A percentile compares a stretch with the other conserved stretches of the same genome.
phyloP scores from a whole-genome alignment of 2,113 vertebrate species.

The Holacanthus passer region DNA sequence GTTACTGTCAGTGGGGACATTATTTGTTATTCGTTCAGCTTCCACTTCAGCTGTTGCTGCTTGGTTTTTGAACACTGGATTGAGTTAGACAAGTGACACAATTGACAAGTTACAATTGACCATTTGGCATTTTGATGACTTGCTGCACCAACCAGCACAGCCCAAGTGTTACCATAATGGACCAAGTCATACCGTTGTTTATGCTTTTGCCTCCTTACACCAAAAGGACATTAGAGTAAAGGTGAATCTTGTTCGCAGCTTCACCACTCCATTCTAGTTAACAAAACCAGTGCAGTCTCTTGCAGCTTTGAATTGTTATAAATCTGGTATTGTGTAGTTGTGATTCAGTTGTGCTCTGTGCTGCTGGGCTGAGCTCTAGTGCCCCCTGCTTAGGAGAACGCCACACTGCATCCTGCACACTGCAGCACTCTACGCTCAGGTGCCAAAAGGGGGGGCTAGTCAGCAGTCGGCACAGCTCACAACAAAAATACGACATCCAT shows the following conservation, averaged over 20 bases:
- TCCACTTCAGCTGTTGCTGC: neutral
- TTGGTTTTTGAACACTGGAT: neutral
- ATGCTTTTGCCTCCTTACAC: neutral
- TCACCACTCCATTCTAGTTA: neutral
- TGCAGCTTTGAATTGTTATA: neutral
- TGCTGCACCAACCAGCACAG: no score
- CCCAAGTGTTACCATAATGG: no score
- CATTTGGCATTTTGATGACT: neutral
- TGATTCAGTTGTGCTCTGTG: neutral
- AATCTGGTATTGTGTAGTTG: neutral
- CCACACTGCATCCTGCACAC: conserved; percentile 29
- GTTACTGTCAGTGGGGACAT: neutral
- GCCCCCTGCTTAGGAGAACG: conserved; percentile 45
- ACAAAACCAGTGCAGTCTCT: neutral
- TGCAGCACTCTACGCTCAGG: conserved; percentile 22
- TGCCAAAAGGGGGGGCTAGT: neutral
- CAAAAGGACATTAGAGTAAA: neutral
- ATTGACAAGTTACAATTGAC: conserved; percentile 1
- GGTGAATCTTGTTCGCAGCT: neutral
- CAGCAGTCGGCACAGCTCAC: conserved; percentile 8
- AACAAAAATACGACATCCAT: neutral
- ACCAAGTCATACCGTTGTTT: neutral
- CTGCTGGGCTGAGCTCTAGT: conserved; percentile 15
- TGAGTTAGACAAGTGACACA: neutral
- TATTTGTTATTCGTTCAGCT: conserved; percentile 5